These are phyloP conservation scores for Galleria mellonella DNA, from an alignment of 1,140 invertebrate genomes.

Conservation along the genomic window DNA sequence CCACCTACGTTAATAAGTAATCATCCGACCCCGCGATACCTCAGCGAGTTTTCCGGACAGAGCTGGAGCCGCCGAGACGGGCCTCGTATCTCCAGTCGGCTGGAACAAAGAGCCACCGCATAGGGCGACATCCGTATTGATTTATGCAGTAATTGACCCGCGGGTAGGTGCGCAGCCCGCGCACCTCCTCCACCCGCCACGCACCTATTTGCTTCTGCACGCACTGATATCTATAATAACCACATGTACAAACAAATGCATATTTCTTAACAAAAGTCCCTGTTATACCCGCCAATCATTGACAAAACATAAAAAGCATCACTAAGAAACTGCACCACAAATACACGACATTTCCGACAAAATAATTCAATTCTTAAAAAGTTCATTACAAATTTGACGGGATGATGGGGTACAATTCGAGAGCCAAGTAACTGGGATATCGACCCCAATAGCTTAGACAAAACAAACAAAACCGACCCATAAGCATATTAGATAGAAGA, in stretches of 20 bases:
- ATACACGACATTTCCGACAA: no score
- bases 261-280: constrained; percentile 1
- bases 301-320: no score
- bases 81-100: constrained; percentile 62
- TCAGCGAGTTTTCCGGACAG: constrained; percentile 65
- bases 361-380: neutral
- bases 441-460: neutral
- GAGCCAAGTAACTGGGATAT: neutral
- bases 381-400: neutral
- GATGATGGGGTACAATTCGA: neutral
- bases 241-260: constrained; percentile 31
- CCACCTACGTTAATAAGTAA: constrained; percentile 74
- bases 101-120: constrained; percentile 68
- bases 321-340: no score
- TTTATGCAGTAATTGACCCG: constrained; percentile 71
- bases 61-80: constrained; percentile 66
- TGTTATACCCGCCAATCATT: no score
- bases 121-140: constrained; percentile 69
- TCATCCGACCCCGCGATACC: constrained; percentile 69
- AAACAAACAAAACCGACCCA: constrained; percentile 14
- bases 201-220: constrained; percentile 49
- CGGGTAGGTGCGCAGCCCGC: constrained; percentile 59
- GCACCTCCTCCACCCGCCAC: constrained; percentile 43
- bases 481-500: constrained; percentile 15
- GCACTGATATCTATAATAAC: constrained; percentile 35